These are phyloP conservation scores for Glossosoma conforme DNA, from an alignment of 1,140 invertebrate genomes.

Conservation along the genomic window DNA sequence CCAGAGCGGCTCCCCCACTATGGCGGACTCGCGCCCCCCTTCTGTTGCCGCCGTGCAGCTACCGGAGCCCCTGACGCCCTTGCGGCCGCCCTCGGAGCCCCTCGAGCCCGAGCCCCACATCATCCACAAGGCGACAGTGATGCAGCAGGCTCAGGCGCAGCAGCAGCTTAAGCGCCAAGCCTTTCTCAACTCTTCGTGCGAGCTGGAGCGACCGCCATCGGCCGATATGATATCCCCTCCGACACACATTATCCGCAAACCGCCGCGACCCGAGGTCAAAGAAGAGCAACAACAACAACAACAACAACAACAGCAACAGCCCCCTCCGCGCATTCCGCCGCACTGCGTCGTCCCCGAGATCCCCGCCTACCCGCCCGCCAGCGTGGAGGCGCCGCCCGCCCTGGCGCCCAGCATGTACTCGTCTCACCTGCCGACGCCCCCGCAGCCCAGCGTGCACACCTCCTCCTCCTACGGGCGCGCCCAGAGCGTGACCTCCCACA, in stretches of 20 bases:
- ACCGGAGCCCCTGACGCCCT: slow-evolving; percentile 38
- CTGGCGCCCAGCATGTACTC: slow-evolving; percentile 28
- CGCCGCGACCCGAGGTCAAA: slow-evolving; percentile 32
- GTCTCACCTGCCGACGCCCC: slow-evolving; percentile 38
- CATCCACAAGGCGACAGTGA: slow-evolving; percentile 49
- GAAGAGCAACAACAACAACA: slow-evolving; percentile 6
- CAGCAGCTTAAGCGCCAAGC: slow-evolving; percentile 43
- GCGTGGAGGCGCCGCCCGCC: slow-evolving; percentile 16
- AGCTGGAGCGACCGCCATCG: slow-evolving; percentile 42
- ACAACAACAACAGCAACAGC: too few species aligned
- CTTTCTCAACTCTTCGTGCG: slow-evolving; percentile 43
- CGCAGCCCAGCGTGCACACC: slow-evolving; percentile 32
- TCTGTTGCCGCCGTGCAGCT: slow-evolving; percentile 42
- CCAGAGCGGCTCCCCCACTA: slow-evolving; percentile 15
- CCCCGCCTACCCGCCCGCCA: slow-evolving; percentile 36
- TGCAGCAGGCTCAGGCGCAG: slow-evolving; percentile 49
- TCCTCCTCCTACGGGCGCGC: slow-evolving; percentile 13
- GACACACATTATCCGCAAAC: slow-evolving; percentile 25
- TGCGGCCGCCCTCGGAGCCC: slow-evolving; percentile 15
- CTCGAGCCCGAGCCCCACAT: slow-evolving; percentile 46
- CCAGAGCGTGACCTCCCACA: slow-evolving; percentile 35
- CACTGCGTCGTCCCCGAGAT: slow-evolving; percentile 29
- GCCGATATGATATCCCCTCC: slow-evolving; percentile 35
- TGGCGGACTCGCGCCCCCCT: slow-evolving; percentile 37
- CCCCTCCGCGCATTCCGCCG: slow-evolving; percentile 3